Percentiles rank a stretch among this genome's conserved stretches.
Conservation (phyloP, 1,140 invertebrate species). For the Thrips palmi region DNA sequence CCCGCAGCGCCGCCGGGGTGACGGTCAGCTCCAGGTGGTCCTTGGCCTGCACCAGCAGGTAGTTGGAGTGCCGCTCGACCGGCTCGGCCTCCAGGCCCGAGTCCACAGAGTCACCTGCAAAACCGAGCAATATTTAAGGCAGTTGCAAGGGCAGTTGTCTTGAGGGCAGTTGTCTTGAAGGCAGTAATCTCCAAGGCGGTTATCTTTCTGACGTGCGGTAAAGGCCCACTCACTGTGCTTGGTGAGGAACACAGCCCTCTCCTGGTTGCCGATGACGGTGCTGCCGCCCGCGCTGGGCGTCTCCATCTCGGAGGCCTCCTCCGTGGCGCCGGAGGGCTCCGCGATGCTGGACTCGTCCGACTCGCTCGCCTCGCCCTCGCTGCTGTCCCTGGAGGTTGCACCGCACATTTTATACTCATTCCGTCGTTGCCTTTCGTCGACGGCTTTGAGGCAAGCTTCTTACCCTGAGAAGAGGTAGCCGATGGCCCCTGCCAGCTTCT, state of each 20-base stretch:
- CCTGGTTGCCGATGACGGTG: constrained; percentile 13
- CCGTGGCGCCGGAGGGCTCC: constrained; percentile 29
- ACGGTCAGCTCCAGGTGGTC: constrained; percentile 49
- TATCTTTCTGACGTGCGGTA: neutral
- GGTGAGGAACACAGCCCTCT: constrained; percentile 17
- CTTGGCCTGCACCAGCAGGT: constrained; percentile 44
- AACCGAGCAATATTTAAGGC: too few species aligned
- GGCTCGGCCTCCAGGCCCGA: constrained; percentile 29
- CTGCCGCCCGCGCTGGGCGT: constrained; percentile 13
- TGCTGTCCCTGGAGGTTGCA: constrained; percentile 37
- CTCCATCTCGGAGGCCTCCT: constrained; percentile 18
- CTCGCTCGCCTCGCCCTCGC: constrained; percentile 50
- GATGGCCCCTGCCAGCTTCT: constrained; percentile 49
- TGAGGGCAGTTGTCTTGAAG: too few species aligned
- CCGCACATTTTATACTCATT: too few species aligned
- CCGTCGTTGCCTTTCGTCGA: neutral
- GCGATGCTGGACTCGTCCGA: constrained; percentile 47
- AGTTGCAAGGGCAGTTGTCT: too few species aligned
- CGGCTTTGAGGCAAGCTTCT: constrained; percentile 7
- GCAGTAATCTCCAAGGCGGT: too few species aligned
- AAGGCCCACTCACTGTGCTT: constrained; percentile 17
- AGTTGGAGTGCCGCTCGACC: constrained; percentile 34
- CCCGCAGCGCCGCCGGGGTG: constrained; percentile 37
- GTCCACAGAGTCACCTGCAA: constrained; percentile 21
- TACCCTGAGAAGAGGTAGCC: constrained; percentile 52